phyloP scores from a whole-genome alignment of 2,797 vertebrate species.

The Psittacula derbiana region DNA sequence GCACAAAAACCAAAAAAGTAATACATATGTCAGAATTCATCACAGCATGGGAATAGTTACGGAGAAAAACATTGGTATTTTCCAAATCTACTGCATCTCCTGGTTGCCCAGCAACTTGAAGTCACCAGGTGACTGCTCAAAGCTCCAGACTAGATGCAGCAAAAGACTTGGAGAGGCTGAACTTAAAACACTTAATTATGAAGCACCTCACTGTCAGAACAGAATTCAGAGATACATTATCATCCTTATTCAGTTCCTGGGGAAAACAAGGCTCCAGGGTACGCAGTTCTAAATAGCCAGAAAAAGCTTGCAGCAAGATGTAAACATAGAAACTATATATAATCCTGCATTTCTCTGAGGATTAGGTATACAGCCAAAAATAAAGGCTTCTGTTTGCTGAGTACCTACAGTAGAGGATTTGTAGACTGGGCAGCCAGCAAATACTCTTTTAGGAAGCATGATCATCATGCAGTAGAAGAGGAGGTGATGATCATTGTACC shows the following conservation, averaged over 20 bases:
- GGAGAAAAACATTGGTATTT: background rate
- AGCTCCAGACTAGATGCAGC: background rate
- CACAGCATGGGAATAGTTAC: background rate
- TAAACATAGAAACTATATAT: background rate
- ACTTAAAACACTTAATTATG: background rate
- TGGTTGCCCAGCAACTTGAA: slow-evolving; percentile 13
- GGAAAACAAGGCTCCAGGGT: background rate
- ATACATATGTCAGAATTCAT: background rate
- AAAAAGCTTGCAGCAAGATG: background rate
- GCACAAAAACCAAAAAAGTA: background rate
- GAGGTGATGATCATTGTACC: accelerated
- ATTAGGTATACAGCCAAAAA: background rate
- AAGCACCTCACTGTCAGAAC: background rate
- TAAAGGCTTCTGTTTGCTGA: background rate
- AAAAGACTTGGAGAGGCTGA: background rate
- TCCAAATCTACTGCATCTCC: background rate
- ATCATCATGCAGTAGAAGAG: background rate
- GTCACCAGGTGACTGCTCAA: background rate
- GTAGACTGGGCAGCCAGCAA: background rate
- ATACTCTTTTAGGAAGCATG: background rate
- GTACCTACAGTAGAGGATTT: background rate
- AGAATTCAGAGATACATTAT: background rate
- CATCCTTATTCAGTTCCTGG: background rate
- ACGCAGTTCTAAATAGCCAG: background rate
- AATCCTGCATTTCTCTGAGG: background rate